A percentile compares a stretch with the other conserved stretches of the same genome.
Conservation (phyloP, 2,797 vertebrate genomes). For the Arnoldichthys spilopterus region DNA sequence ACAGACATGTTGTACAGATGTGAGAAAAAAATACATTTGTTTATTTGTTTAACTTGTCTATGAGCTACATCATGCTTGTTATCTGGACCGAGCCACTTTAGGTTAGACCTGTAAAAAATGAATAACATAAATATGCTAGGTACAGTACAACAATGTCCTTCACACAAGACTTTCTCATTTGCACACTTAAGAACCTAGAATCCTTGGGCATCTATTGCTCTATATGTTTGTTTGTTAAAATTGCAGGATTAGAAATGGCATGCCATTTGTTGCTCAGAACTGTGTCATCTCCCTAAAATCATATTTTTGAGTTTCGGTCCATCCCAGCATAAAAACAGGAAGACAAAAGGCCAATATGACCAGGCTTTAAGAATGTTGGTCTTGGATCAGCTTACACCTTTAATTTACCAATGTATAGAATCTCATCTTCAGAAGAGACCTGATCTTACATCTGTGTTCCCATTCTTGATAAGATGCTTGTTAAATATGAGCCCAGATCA, state of each 20-base stretch:
- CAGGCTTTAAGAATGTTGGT: not conserved
- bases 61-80: not conserved
- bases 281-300: too few relatives aligned
- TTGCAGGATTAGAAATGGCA: too few relatives aligned
- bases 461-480: not conserved
- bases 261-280: too few relatives aligned
- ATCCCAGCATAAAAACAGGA: not conserved
- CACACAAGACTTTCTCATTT: not conserved
- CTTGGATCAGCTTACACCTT: not conserved
- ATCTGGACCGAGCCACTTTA: not conserved
- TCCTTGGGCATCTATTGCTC: not conserved
- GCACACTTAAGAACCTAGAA: not conserved
- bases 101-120: too few relatives aligned
- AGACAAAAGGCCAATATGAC: not conserved
- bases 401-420: not conserved
- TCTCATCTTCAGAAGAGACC: not conserved
- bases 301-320: not conserved
- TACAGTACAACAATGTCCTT: too few relatives aligned
- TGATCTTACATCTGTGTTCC: not conserved
- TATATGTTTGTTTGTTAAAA: too few relatives aligned
- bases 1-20: not conserved
- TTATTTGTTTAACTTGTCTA: too few relatives aligned
- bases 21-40: not conserved
- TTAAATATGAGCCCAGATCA: constrained; percentile 12
- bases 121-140: too few relatives aligned